phyloP scores from a whole-genome alignment of 2,113 vertebrate genomes.

The Ardeotis arabs region DNA sequence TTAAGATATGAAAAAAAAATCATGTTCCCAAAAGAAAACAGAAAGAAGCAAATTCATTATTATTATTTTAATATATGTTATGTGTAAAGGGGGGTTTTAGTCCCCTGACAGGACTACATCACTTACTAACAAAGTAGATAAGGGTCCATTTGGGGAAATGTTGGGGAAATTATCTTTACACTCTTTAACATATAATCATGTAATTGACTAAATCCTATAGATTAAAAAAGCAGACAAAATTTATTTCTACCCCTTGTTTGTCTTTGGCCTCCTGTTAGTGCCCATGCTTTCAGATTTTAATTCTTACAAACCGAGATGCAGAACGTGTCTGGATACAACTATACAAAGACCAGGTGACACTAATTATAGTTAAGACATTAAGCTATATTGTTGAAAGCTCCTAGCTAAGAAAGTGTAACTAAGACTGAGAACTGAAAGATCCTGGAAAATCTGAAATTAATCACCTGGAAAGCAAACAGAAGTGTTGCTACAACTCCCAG shows the following conservation, averaged over 20 bases:
- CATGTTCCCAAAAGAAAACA: no score
- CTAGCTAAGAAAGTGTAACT: not conserved
- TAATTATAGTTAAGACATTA: conserved; percentile 2
- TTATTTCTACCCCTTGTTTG: not conserved
- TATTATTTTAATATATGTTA: not conserved
- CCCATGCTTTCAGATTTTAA: not conserved
- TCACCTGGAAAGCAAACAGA: conserved; percentile 1
- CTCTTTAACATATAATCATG: not conserved
- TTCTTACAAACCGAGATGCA: not conserved
- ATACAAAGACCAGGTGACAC: not conserved
- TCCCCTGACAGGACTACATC: not conserved
- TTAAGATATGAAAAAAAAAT: no score
- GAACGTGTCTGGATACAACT: not conserved
- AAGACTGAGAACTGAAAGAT: not conserved
- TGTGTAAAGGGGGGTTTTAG: not conserved
- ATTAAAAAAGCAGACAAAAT: not conserved
- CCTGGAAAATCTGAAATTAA: conserved; percentile 9
- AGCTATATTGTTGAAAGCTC: not conserved
- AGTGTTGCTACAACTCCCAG: not conserved
- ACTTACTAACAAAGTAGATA: not conserved
- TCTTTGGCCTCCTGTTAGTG: not conserved
- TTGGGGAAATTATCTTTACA: not conserved
- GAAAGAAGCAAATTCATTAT: not conserved
- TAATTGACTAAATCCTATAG: not conserved
- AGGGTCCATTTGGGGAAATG: not conserved